Percentiles rank a stretch among this genome's conserved stretches.
Conservation (phyloP, 2,797 vertebrate genomes). For the Melopsittacus undulatus region DNA sequence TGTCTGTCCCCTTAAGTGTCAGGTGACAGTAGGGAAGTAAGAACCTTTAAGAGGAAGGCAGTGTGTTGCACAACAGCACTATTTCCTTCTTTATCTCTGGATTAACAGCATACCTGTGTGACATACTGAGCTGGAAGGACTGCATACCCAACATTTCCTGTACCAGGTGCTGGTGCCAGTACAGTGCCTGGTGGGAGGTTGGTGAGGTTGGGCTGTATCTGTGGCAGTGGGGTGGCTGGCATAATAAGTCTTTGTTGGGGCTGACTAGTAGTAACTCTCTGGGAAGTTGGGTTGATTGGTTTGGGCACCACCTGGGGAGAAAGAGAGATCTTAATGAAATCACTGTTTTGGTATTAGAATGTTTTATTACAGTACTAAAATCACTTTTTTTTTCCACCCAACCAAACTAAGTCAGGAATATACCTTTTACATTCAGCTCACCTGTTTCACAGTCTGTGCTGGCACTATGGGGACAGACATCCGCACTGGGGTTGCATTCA, state of each 20-base stretch:
- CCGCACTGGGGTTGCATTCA: slow-evolving; percentile 87
- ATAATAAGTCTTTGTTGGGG: slow-evolving; percentile 96
- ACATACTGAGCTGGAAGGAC: slow-evolving; percentile 96
- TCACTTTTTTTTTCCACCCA: background rate
- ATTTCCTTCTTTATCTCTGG: background rate
- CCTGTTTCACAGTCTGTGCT: slow-evolving; percentile 94
- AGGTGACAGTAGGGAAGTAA: background rate
- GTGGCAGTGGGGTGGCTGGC: slow-evolving; percentile 94
- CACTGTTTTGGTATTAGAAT: background rate
- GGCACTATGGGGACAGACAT: slow-evolving; percentile 96
- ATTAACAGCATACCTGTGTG: slow-evolving; percentile 85
- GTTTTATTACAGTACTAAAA: background rate
- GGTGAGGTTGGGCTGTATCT: slow-evolving; percentile 97
- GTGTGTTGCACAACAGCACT: background rate
- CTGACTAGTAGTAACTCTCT: slow-evolving; percentile 89
- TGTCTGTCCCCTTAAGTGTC: background rate
- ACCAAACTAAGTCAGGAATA: background rate
- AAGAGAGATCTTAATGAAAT: background rate
- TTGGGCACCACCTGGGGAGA: slow-evolving; percentile 88
- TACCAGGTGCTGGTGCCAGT: slow-evolving; percentile 89
- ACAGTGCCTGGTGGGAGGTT: slow-evolving; percentile 94
- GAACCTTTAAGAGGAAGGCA: background rate
- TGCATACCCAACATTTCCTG: slow-evolving; percentile 91
- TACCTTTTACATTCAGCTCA: slow-evolving; percentile 60
- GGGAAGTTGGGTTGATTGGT: slow-evolving; percentile 84